phyloP scores from a whole-genome alignment of 2,113 vertebrate genomes.

The Scolopax mira region DNA sequence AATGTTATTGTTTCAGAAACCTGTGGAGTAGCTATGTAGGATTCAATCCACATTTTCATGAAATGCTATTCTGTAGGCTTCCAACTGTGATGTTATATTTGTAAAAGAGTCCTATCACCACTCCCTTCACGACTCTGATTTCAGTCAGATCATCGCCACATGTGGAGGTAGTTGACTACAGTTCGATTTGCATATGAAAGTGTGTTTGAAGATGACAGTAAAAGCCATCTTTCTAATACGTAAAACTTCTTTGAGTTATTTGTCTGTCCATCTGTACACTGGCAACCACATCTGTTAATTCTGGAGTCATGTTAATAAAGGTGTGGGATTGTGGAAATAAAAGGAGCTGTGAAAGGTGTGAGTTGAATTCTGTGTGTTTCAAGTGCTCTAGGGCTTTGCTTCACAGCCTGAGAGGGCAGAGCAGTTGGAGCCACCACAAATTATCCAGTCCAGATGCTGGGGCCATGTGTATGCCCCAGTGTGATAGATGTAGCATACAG shows the following conservation, averaged over 20 bases:
- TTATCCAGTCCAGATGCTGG: background rate
- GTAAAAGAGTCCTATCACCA: background rate
- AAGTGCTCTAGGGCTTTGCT: background rate
- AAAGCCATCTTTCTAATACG: background rate
- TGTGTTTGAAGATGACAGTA: background rate
- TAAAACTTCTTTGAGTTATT: background rate
- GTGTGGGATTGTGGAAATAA: background rate
- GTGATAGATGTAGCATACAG: background rate
- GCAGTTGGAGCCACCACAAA: background rate
- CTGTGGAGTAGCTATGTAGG: background rate
- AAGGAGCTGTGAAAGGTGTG: background rate
- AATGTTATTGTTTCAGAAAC: background rate
- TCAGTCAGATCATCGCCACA: background rate
- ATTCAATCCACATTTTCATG: background rate
- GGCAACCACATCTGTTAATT: background rate
- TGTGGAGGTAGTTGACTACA: background rate
- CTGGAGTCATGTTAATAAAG: background rate
- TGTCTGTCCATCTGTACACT: background rate
- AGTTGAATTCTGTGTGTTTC: background rate
- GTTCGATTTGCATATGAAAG: background rate
- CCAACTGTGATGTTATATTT: background rate
- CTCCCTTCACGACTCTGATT: background rate
- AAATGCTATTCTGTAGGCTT: background rate
- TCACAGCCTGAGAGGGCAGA: background rate
- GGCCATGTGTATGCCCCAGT: accelerated